phyloP scores from a whole-genome alignment of 2,113 vertebrate species.

The Isichthys henryi region DNA sequence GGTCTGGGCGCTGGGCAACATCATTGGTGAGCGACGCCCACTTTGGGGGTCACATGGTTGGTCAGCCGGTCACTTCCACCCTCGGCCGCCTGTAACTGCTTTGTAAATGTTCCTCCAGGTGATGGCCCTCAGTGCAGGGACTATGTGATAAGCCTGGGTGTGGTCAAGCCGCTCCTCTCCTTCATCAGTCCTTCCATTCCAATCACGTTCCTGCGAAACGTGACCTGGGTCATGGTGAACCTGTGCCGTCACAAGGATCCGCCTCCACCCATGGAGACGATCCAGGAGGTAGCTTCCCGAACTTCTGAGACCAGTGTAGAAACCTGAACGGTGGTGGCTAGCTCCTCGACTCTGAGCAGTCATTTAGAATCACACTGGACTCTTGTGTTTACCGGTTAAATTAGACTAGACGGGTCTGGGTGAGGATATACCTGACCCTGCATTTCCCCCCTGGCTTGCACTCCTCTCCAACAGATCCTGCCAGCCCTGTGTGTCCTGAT shows the following conservation, averaged over 20 bases:
- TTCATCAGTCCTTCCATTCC: conserved; percentile 99
- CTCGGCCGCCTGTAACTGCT: not conserved
- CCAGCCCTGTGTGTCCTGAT: conserved; percentile 94
- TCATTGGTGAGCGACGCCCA: conserved; percentile 75
- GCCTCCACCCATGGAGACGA: conserved; percentile 96
- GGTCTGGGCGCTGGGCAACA: conserved; percentile 95
- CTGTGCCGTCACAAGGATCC: conserved; percentile 98
- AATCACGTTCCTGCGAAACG: conserved; percentile 97
- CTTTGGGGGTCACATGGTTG: not conserved
- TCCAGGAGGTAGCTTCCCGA: conserved; percentile 80
- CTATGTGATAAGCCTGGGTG: conserved; percentile 94
- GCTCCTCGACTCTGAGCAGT: not conserved
- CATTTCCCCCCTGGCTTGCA: not conserved
- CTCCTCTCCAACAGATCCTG: conserved; percentile 70
- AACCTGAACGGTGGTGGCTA: not conserved
- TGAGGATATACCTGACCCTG: not conserved
- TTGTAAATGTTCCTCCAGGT: conserved; percentile 46
- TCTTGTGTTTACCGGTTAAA: not conserved
- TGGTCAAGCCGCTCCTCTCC: conserved; percentile 92
- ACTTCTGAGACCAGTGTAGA: not conserved
- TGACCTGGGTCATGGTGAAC: conserved; percentile 99
- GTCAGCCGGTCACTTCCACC: not conserved
- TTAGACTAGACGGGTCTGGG: not conserved
- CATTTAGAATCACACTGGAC: not conserved
- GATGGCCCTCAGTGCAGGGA: conserved; percentile 97